Conservation (phyloP, 2,888 invertebrate genomes). For the Hyposoter dolosus region DNA sequence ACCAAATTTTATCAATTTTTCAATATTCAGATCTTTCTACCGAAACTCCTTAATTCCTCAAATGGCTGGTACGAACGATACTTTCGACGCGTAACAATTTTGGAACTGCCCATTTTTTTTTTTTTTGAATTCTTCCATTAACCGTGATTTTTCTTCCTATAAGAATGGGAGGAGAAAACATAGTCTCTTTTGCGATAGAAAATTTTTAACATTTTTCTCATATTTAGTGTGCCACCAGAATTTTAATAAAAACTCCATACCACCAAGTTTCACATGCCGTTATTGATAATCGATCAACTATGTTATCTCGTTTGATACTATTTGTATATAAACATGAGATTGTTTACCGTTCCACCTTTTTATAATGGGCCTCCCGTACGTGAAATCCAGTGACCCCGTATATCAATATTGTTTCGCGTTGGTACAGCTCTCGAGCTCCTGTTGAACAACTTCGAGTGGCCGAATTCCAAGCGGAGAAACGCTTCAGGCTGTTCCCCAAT, state of each 20-base stretch:
- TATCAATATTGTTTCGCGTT: constrained; percentile 5
- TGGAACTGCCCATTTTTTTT: not conserved
- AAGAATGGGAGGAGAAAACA: not conserved
- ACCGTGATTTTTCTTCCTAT: not conserved
- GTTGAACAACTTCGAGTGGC: constrained; percentile 33
- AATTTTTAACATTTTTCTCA: not conserved
- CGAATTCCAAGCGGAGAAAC: constrained; percentile 48
- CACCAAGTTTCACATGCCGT: not conserved
- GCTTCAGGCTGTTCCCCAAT: constrained; percentile 23
- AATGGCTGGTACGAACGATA: not conserved
- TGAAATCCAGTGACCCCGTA: constrained; percentile 20
- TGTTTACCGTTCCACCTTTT: constrained; percentile 27
- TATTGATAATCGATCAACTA: constrained; percentile 38
- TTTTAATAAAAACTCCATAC: constrained; percentile 8
- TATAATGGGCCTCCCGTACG: constrained; percentile 7
- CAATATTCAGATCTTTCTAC: too few species aligned
- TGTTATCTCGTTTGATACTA: constrained; percentile 4
- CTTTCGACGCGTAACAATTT: not conserved
- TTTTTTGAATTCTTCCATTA: not conserved
- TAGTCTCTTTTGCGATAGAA: not conserved
- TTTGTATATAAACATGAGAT: not conserved
- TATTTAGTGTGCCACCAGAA: not conserved
- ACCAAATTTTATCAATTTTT: too few species aligned
- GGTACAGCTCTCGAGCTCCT: constrained; percentile 29
- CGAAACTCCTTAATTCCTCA: too few species aligned